Evolutionary conservation across 2,797 vertebrate species (phyloP).

Genomic region (Leontocebus nigricollis): DNA sequence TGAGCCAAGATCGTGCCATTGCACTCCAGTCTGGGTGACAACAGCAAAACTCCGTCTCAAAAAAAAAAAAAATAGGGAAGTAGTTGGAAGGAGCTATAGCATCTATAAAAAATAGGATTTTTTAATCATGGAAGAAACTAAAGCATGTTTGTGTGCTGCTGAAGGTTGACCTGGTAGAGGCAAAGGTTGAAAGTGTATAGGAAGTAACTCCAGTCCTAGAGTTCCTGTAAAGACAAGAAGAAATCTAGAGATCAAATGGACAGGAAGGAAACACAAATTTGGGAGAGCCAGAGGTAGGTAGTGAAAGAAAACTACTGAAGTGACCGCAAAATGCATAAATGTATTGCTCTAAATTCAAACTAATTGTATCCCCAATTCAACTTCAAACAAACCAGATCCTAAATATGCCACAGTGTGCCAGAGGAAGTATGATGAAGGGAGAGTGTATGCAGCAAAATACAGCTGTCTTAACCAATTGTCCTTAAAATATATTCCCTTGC

Average conservation of each 20-base stretch:
- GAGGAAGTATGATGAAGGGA: background rate
- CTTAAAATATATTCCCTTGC: background rate
- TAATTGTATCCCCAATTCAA: background rate
- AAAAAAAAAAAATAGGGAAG: background rate
- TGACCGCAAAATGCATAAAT: background rate
- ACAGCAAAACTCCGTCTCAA: no score
- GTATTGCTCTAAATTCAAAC: background rate
- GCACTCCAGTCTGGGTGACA: no score
- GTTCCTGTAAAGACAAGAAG: background rate
- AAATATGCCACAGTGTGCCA: background rate
- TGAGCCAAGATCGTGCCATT: no score
- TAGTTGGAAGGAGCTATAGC: background rate
- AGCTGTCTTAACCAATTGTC: background rate
- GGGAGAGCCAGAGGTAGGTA: background rate
- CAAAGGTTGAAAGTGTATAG: background rate
- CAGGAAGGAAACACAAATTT: background rate
- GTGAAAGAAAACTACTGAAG: background rate
- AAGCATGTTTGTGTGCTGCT: background rate
- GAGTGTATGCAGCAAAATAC: background rate
- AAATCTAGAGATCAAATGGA: background rate
- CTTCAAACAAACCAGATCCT: background rate
- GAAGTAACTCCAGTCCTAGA: background rate
- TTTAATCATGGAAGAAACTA: background rate
- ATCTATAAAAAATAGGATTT: background rate
- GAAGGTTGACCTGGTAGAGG: background rate